phyloP scores from a whole-genome alignment of 2,113 vertebrate species.

The Oceanodroma tethys region DNA sequence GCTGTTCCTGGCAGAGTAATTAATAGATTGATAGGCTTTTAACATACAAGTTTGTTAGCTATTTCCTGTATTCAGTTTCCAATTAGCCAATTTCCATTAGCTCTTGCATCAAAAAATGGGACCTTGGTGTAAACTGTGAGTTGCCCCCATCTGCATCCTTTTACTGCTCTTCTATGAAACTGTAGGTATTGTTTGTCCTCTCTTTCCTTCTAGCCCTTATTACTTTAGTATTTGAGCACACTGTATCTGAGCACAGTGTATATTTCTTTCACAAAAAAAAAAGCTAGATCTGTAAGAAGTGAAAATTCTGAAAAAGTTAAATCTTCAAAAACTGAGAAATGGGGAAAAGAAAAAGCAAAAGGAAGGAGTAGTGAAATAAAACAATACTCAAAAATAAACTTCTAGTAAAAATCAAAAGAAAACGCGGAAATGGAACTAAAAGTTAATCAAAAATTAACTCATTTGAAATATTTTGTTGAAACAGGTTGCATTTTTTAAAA shows the following conservation, averaged over 20 bases:
- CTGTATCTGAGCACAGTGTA: background rate
- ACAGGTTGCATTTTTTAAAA: background rate
- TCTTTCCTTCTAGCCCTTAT: background rate
- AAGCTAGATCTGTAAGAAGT: background rate
- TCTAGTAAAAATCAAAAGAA: background rate
- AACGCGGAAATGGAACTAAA: background rate
- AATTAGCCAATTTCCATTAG: background rate
- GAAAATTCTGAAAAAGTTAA: background rate
- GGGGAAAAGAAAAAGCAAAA: background rate
- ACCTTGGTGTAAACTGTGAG: background rate
- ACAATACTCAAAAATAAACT: background rate
- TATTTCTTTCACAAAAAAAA: background rate
- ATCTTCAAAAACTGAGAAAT: background rate
- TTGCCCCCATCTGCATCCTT: background rate
- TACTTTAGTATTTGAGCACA: background rate
- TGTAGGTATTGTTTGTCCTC: background rate
- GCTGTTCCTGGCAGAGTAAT: background rate
- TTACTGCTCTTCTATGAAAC: background rate
- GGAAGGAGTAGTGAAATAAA: background rate
- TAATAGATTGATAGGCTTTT: background rate
- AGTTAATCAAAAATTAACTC: background rate
- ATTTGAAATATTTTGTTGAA: background rate
- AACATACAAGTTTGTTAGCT: background rate
- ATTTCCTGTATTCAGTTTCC: background rate
- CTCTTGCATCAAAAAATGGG: background rate